Evolutionary conservation across 92 coral and sea anemone genomes (phyloP), one percentile per base, ranked within the genome.

Genomic region (Zoanthus sociatus): DNA sequence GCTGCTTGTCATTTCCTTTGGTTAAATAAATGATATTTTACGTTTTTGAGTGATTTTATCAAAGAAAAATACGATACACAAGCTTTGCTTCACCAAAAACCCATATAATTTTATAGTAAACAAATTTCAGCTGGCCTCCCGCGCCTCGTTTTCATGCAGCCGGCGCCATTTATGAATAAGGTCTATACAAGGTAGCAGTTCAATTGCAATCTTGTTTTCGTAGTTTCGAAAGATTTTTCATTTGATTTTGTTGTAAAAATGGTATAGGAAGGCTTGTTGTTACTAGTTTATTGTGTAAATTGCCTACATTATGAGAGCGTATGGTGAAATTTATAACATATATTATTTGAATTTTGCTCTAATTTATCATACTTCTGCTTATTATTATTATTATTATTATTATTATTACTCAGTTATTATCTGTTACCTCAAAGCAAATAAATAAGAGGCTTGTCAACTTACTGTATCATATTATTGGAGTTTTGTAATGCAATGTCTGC

Each of bases 391-490:
- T n/a, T n/a, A n/a, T n/a, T n/a, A n/a, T n/a, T n/a, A n/a, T n/a
- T n/a, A 9, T 6, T 69, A 30, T 73, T 73, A 73, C 54, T 73
- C 77, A 73, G 77, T 42, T 73, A 17, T 42, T 73, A 42, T 37
- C 9, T 26, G 1, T 30, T 70, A 70, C 11, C 78, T 73, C 54
- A 42, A 73, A 9, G 26, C 5, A 73, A 73, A 42, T 73, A 17
- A 42, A 73, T 9, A 55, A 73, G 55, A 14, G 14, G 77, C 77
- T 73, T 73, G 77, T 73, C 26, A 26, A 26, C 26, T 26, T 26
- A 26, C 26, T 26, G 26, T 26, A 26, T 26, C 26, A 26, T 26
- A 47, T 45, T 72, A 15, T 12, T 15, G 6, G 77, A 45, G 42
- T 72, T 72, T 72, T 72, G 77, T 72, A 72, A 0, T 3, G 8